phyloP scores from a whole-genome alignment of 1,140 invertebrate species.

The Drosophila bipectinata region DNA sequence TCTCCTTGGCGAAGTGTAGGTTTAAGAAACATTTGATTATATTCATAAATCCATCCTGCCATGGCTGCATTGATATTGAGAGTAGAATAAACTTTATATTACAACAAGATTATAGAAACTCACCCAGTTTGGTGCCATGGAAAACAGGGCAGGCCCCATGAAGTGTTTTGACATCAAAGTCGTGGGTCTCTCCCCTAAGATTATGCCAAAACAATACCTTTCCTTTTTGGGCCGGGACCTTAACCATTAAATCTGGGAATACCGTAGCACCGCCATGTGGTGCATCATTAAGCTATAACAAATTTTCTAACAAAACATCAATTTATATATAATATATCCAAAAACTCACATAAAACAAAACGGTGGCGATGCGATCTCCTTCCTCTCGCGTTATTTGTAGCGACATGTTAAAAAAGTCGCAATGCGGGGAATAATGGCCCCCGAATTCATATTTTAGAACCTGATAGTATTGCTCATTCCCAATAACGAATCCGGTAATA shows the following conservation, averaged over 20 bases:
- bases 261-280: conserved; percentile 38
- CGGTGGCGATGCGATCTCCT: conserved; percentile 55
- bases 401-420: conserved; percentile 85
- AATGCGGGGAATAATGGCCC: conserved; percentile 88
- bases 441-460: conserved; percentile 88
- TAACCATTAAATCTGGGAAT: conserved; percentile 11
- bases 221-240: conserved; percentile 32
- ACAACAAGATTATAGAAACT: not conserved
- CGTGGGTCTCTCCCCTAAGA: conserved; percentile 13
- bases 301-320: not conserved
- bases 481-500: conserved; percentile 87
- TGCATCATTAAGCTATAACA: conserved; percentile 44
- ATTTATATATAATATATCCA: not conserved
- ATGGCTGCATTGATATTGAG: conserved; percentile 9
- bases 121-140: conserved; percentile 24
- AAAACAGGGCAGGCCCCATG: conserved; percentile 50
- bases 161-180: not conserved
- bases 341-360: conserved; percentile 61
- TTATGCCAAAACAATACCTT: conserved; percentile 43
- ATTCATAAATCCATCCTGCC: conserved; percentile 40
- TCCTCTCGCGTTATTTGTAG: too few relatives aligned
- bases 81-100: not conserved
- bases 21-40: conserved; percentile 39
- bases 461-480: conserved; percentile 84
- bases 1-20: conserved; percentile 1